A percentile compares a stretch with the other conserved stretches of the same genome.
phyloP scores from a whole-genome alignment of 1,140 invertebrate species.

The Dendrolimus punctatus region DNA sequence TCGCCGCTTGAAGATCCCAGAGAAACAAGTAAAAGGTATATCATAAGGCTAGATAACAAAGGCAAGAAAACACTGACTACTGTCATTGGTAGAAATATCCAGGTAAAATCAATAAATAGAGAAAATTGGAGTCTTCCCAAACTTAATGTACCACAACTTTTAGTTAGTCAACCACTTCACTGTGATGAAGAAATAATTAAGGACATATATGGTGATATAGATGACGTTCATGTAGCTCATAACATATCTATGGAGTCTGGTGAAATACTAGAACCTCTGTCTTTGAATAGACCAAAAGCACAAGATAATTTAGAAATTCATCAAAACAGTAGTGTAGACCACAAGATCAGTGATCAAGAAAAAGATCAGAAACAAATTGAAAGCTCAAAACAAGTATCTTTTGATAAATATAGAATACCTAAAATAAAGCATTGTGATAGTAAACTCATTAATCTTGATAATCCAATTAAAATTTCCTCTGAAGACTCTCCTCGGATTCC shows the following conservation, averaged over 20 bases:
- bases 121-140: conserved; percentile 25
- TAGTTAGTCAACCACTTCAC: conserved; percentile 19
- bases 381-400: neutral
- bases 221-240: conserved; percentile 16
- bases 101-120: conserved; percentile 30
- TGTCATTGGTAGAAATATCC: conserved; percentile 23
- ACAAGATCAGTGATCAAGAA: neutral
- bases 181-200: conserved; percentile 20
- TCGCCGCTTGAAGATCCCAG: conserved; percentile 42
- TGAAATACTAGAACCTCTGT: conserved; percentile 12
- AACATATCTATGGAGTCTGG: conserved; percentile 24
- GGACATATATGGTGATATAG: conserved; percentile 30
- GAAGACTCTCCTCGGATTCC: too few relatives aligned
- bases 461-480: neutral
- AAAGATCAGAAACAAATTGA: neutral
- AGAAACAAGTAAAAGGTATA: conserved; percentile 41
- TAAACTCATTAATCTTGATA: neutral
- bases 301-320: neutral
- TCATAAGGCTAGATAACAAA: conserved; percentile 19
- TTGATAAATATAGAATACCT: neutral
- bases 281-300: neutral
- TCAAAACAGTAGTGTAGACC: neutral
- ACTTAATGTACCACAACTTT: conserved; percentile 25
- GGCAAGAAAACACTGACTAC: conserved; percentile 26
- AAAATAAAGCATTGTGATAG: neutral